These are phyloP conservation scores for Emydocephalus ijimae DNA, from an alignment of 2,113 vertebrate genomes.

Conservation along the genomic window DNA sequence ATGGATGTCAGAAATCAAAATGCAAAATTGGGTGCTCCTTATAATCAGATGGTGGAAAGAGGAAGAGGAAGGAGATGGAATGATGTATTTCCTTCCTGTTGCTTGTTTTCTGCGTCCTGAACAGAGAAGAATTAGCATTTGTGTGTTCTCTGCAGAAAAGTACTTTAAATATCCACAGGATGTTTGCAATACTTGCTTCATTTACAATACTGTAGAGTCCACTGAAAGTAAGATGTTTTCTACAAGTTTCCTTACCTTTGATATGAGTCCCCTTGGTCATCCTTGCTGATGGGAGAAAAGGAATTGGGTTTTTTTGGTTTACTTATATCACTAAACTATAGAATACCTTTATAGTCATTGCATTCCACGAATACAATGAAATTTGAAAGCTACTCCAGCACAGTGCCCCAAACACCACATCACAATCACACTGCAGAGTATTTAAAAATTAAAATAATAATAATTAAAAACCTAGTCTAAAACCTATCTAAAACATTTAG, in stretches of 20 bases:
- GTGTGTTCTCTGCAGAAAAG: neutral
- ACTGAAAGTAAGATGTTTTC: neutral
- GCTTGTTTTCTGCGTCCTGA: neutral
- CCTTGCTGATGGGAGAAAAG: neutral
- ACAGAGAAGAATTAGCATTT: neutral
- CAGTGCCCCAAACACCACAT: too few relatives aligned
- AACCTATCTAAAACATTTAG: too few relatives aligned
- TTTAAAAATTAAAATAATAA: too few relatives aligned
- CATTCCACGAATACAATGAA: too few relatives aligned
- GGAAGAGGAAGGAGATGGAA: neutral
- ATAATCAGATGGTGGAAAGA: neutral
- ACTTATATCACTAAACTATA: neutral
- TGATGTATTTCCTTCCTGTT: neutral
- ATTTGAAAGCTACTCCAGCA: too few relatives aligned
- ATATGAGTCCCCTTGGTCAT: neutral
- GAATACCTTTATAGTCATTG: too few relatives aligned
- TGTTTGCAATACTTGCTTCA: neutral
- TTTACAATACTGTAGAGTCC: neutral
- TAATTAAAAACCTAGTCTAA: too few relatives aligned
- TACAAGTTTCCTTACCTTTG: neutral
- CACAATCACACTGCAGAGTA: too few relatives aligned
- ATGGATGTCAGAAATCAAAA: neutral
- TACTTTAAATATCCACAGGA: neutral
- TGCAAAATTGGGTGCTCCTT: neutral
- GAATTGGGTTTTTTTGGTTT: neutral